These are phyloP conservation scores for Torymus texanus DNA, from an alignment of 2,888 invertebrate species.

Conservation along the genomic window DNA sequence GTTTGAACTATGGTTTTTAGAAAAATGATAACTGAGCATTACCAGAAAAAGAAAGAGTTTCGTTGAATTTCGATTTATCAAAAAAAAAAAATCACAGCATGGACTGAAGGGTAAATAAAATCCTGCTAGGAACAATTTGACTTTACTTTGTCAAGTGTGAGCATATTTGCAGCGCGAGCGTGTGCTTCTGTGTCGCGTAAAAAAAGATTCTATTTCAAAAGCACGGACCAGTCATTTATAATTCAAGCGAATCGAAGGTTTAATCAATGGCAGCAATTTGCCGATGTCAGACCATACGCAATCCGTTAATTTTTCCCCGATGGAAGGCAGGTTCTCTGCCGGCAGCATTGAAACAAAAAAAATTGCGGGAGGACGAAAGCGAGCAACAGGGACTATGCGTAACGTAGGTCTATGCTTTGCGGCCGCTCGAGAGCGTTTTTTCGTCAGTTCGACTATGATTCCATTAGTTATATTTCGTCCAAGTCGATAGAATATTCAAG, in stretches of 20 bases:
- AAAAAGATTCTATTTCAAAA: constrained; percentile 48
- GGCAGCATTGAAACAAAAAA: constrained; percentile 36
- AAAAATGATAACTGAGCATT: not conserved
- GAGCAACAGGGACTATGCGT: not conserved
- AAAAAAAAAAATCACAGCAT: constrained; percentile 7
- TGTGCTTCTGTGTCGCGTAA: constrained; percentile 12
- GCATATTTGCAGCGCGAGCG: constrained; percentile 8
- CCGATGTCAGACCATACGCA: constrained; percentile 46
- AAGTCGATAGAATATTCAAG: constrained; percentile 6
- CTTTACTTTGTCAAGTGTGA: constrained; percentile 48
- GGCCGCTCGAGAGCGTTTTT: constrained; percentile 21
- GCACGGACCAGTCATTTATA: constrained; percentile 50
- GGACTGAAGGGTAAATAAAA: constrained; percentile 40
- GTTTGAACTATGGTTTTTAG: not conserved
- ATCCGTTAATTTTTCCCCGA: constrained; percentile 50
- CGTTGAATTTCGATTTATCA: constrained; percentile 7
- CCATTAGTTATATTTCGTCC: constrained; percentile 30
- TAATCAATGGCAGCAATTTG: constrained; percentile 56
- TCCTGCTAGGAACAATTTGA: constrained; percentile 39
- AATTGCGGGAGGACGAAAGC: not conserved
- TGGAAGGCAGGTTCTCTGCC: constrained; percentile 9
- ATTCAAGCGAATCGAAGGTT: constrained; percentile 53
- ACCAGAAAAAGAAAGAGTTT: constrained; percentile 13
- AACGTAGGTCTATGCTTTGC: not conserved
- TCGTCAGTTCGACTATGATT: constrained; percentile 38